Evolutionary conservation across 2,888 invertebrate genomes (phyloP).

Genomic region (Drosophila vallismaia): DNA sequence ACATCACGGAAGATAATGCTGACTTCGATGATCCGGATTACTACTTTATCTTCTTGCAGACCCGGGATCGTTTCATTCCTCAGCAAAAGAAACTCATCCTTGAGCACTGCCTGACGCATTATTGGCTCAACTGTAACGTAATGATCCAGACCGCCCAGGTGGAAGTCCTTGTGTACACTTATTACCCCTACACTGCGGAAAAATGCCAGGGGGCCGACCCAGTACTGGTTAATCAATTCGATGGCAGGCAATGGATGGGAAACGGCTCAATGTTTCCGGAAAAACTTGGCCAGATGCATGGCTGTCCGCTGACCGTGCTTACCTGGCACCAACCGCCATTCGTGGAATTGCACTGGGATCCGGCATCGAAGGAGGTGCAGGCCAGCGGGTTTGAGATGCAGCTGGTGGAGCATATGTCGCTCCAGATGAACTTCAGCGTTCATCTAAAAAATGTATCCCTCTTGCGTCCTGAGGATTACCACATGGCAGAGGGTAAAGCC

Average conservation of each 20-base stretch:
- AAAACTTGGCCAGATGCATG: conserved; percentile 66
- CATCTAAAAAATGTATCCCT: conserved; percentile 34
- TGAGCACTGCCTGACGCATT: conserved; percentile 65
- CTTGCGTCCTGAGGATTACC: conserved; percentile 29
- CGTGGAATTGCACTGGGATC: conserved; percentile 34
- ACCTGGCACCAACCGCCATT: conserved; percentile 66
- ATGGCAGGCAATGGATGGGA: conserved; percentile 46
- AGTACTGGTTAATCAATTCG: conserved; percentile 57
- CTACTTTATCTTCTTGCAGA: conserved; percentile 75
- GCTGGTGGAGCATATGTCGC: conserved; percentile 59
- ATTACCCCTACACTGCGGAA: conserved; percentile 64
- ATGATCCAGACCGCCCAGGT: conserved; percentile 69
- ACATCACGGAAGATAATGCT: conserved; percentile 55
- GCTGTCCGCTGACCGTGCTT: conserved; percentile 57
- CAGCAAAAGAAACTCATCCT: conserved; percentile 64
- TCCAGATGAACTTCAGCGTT: conserved; percentile 64
- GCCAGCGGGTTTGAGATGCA: conserved; percentile 64
- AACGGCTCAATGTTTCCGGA: conserved; percentile 60
- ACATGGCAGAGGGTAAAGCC: conserved; percentile 34
- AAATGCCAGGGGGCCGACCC: conserved; percentile 54
- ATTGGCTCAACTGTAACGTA: conserved; percentile 75
- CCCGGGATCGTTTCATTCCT: conserved; percentile 41
- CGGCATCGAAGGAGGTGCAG: background rate
- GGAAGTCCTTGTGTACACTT: conserved; percentile 71
- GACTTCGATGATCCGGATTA: conserved; percentile 68